Conservation (phyloP, 1,140 invertebrate species). For the Caenorhabditis briggsae region DNA sequence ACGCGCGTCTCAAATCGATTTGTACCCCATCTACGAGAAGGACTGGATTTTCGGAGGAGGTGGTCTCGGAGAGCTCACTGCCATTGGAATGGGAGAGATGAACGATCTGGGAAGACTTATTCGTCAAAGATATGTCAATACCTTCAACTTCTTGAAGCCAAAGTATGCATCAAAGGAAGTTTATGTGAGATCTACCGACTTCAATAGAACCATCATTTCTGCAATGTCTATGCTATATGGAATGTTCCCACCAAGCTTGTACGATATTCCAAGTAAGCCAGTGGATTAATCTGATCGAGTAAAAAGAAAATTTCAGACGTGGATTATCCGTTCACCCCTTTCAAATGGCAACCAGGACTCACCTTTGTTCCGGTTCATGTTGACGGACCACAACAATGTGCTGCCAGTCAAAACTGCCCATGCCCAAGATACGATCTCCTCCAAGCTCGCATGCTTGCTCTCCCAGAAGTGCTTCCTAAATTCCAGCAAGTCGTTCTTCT, state of each 20-base stretch:
- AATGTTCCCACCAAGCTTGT: slow-evolving; percentile 40
- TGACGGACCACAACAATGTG: slow-evolving; percentile 6
- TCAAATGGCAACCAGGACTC: slow-evolving; percentile 31
- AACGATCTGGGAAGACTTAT: slow-evolving; percentile 9
- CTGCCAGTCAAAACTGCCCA: slow-evolving; percentile 31
- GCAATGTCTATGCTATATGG: slow-evolving; percentile 27
- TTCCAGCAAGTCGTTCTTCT: slow-evolving; percentile 21
- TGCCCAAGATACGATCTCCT: slow-evolving; percentile 38
- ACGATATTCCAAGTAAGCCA: slow-evolving; percentile 20
- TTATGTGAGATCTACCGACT: slow-evolving; percentile 4
- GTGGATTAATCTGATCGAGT: too few relatives aligned
- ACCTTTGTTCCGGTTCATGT: slow-evolving; percentile 30
- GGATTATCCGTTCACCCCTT: background rate
- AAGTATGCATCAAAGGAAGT: slow-evolving; percentile 29
- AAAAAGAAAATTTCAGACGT: background rate
- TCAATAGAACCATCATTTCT: slow-evolving; percentile 24
- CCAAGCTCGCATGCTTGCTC: slow-evolving; percentile 14
- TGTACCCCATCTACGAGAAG: slow-evolving; percentile 37
- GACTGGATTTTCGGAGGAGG: slow-evolving; percentile 14
- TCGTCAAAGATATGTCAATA: slow-evolving; percentile 1
- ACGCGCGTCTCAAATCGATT: background rate
- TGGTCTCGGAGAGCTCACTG: slow-evolving; percentile 10
- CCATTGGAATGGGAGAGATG: slow-evolving; percentile 7
- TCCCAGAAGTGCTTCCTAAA: slow-evolving; percentile 25
- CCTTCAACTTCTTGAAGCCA: background rate